Conservation (phyloP, 2,113 vertebrate species). For the Campylomormyrus tamandua region DNA sequence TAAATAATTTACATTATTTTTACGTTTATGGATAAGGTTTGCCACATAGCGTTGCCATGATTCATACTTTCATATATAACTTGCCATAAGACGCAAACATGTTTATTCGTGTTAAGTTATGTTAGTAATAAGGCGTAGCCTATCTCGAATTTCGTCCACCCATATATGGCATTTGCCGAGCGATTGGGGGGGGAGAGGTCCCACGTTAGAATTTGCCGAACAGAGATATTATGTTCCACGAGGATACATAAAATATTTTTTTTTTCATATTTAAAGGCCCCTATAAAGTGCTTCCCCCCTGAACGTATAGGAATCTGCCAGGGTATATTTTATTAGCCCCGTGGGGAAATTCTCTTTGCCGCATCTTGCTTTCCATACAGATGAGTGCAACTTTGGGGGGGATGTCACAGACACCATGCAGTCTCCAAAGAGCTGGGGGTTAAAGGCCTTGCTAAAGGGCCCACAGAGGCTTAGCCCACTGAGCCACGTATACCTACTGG, state of each 20-base stretch:
- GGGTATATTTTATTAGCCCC: background rate
- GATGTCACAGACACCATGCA: background rate
- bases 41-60: background rate
- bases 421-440: background rate
- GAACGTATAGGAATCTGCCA: background rate
- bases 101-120: background rate
- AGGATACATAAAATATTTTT: background rate
- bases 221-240: background rate
- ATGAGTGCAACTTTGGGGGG: too few relatives aligned
- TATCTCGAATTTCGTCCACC: background rate
- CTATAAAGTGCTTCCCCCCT: background rate
- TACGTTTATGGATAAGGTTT: background rate
- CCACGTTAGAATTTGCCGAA: background rate
- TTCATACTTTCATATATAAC: background rate
- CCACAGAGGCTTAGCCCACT: background rate
- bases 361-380: background rate
- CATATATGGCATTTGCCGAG: too few relatives aligned
- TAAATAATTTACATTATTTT: background rate
- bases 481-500: too few relatives aligned
- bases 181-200: too few relatives aligned
- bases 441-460: background rate
- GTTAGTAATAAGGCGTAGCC: background rate
- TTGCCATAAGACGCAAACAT: background rate
- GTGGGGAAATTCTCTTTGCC: background rate
- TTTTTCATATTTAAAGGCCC: background rate